phyloP scores from a whole-genome alignment of 2,888 invertebrate species.

The Calliphora vomitoria region DNA sequence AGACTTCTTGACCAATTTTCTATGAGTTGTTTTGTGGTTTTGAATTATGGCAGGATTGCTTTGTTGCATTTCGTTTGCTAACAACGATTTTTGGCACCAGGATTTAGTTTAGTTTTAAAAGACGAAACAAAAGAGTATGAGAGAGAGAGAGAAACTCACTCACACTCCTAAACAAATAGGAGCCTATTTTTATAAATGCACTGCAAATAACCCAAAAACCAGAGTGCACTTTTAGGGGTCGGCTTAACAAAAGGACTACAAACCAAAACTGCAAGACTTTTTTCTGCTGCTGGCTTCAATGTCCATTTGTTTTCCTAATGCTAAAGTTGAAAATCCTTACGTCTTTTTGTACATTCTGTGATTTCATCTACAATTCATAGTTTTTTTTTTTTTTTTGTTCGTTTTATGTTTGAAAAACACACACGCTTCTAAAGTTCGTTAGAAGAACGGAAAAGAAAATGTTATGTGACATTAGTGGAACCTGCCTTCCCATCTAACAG shows the following conservation, averaged over 20 bases:
- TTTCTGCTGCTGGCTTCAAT: conserved; percentile 32
- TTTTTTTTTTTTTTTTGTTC: conserved; percentile 51
- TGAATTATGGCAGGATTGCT: conserved; percentile 73
- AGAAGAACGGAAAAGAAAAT: conserved; percentile 61
- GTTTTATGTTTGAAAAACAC: neutral
- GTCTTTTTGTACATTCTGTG: conserved; percentile 74
- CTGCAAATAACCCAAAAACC: conserved; percentile 18
- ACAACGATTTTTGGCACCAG: conserved; percentile 68
- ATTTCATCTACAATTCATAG: conserved; percentile 84
- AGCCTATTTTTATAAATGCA: conserved; percentile 67
- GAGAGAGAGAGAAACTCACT: neutral
- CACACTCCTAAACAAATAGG: conserved; percentile 32
- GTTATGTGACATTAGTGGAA: conserved; percentile 64
- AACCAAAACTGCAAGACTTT: conserved; percentile 51
- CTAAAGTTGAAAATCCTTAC: conserved; percentile 65
- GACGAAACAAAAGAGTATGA: conserved; percentile 2
- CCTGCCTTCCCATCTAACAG: neutral
- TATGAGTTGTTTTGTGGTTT: conserved; percentile 72
- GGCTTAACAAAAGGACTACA: conserved; percentile 55
- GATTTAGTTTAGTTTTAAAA: conserved; percentile 57
- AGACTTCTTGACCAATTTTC: conserved; percentile 73
- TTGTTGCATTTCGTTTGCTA: conserved; percentile 67
- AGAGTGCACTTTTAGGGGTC: conserved; percentile 64
- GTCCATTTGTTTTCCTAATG: conserved; percentile 44
- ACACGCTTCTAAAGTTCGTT: conserved; percentile 13